These are phyloP conservation scores for Troides helena DNA, from an alignment of 2,888 invertebrate species.

Conservation along the genomic window DNA sequence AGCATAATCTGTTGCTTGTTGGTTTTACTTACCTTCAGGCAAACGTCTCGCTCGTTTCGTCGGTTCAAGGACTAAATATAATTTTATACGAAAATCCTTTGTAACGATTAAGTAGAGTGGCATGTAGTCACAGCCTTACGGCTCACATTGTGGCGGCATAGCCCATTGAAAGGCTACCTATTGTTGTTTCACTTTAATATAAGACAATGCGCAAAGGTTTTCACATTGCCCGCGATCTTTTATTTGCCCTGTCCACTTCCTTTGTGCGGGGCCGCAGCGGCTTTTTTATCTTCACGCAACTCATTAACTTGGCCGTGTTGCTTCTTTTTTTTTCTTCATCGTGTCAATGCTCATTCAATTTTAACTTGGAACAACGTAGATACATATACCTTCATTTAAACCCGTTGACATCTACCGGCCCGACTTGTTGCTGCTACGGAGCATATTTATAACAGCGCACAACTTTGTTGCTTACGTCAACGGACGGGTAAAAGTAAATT, in stretches of 20 bases:
- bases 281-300: constrained; percentile 67
- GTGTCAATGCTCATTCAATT: constrained; percentile 43
- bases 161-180: constrained; percentile 78
- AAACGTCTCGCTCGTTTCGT: too few species aligned
- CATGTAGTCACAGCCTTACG: constrained; percentile 51
- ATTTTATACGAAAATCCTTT: too few species aligned
- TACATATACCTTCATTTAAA: constrained; percentile 21
- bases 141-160: constrained; percentile 74
- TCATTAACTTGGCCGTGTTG: constrained; percentile 61
- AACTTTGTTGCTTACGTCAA: constrained; percentile 19
- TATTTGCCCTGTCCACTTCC: constrained; percentile 59
- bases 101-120: neutral
- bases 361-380: constrained; percentile 33
- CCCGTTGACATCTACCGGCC: constrained; percentile 15
- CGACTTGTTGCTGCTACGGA: neutral
- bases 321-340: constrained; percentile 38
- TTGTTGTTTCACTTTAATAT: constrained; percentile 79
- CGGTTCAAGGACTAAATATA: too few species aligned
- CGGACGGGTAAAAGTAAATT: constrained; percentile 9
- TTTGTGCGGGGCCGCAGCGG: constrained; percentile 68
- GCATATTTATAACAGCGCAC: neutral
- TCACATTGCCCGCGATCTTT: constrained; percentile 65
- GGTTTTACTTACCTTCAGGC: too few species aligned
- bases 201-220: constrained; percentile 77
- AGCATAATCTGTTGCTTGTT: too few species aligned